Evolutionary conservation across 2,888 invertebrate species (phyloP), one percentile per base, ranked within the genome.

Genomic region (Ophonus ardosiacus): DNA sequence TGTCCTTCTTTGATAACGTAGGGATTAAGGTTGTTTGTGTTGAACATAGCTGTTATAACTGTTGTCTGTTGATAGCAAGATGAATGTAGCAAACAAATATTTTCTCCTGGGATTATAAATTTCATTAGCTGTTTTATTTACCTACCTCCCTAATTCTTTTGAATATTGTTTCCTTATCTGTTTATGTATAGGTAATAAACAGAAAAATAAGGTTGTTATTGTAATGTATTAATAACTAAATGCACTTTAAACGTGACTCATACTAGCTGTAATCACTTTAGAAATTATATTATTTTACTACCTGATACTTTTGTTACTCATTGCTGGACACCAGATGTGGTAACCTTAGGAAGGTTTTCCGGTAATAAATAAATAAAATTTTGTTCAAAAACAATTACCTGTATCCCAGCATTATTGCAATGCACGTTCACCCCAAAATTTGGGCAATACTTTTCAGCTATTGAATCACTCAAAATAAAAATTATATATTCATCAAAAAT

Each of bases 181-280:
- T 68, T 24, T 59, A 0, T 38, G 13, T 59, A 59, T 15, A 68
- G 68, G 68, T 38, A 68, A 68, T 68, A 68, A 31, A 68, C 31
- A 10, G 15, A 63, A 68, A 21, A 68, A 68, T 68, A n/a, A 38
- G 10, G n/a, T 59, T 59, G 38, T 68, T 68, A 68, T 68, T 68
- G 43, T 51, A 13, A 51, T 51, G 43, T 2, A 13, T 7, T 51
- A 51, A 51, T 51, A 51, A 51, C 10, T 51, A 51, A 51, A 51
- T 51, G 43, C 13, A 51, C 43, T 51, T 51, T 51, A 51, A 51
- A 51, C 43, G 13, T 51, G 43, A 51, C 1, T 51, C 43, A 51
- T 51, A 8, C 10, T 10, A 7, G 10, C 10, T 13, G 43, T 51
- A 51, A 51, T 51, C 43, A 2, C 10, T 51, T 51, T 51, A 51